Percentiles rank a stretch among this genome's conserved stretches.
These are phyloP conservation scores for Stictonetta naevosa DNA, from an alignment of 2,113 vertebrate genomes.

Conservation along the genomic window DNA sequence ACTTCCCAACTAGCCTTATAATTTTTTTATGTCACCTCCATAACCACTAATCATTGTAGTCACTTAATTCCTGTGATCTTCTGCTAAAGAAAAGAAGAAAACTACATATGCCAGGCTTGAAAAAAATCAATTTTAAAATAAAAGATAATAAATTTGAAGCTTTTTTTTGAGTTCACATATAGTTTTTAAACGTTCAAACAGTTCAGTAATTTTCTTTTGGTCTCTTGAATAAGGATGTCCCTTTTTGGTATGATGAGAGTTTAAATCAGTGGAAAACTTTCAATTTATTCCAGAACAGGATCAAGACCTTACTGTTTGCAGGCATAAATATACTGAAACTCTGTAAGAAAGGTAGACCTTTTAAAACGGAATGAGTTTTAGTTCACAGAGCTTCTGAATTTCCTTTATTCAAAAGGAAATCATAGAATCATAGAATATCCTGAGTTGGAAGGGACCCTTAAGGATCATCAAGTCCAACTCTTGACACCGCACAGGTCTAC, in stretches of 20 bases:
- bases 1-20: neutral
- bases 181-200: neutral
- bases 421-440: too few relatives aligned
- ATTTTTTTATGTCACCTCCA: neutral
- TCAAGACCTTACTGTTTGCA: neutral
- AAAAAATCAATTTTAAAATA: neutral
- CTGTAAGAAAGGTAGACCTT: neutral
- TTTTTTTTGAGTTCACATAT: neutral
- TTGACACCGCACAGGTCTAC: too few relatives aligned
- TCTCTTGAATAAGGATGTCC: neutral
- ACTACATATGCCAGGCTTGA: neutral
- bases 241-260: neutral
- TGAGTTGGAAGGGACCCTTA: too few relatives aligned
- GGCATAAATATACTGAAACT: neutral
- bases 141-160: too few relatives aligned
- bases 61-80: neutral
- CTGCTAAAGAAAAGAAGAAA: neutral
- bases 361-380: neutral
- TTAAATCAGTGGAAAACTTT: neutral
- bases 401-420: neutral
- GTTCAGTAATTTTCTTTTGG: neutral
- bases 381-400: neutral
- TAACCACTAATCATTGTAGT: neutral
- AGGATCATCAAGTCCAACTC: too few relatives aligned
- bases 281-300: neutral